These are phyloP conservation scores for Lagorchestes hirsutus DNA, from an alignment of 2,797 vertebrate genomes.

Conservation along the genomic window DNA sequence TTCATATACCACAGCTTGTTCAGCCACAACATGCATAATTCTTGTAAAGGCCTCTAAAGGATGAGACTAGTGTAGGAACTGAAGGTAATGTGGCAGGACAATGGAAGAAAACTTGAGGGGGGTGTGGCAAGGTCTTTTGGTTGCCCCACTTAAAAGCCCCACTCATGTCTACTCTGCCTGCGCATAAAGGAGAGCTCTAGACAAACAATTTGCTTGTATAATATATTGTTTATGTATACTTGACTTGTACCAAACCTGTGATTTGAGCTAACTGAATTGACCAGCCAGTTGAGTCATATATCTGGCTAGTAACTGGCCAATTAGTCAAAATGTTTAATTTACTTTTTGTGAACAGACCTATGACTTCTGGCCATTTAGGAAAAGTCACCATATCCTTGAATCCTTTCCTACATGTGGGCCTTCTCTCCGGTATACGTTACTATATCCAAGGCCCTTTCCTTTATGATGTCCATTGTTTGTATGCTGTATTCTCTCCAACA, in stretches of 20 bases:
- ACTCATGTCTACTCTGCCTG: neutral
- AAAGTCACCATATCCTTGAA: neutral
- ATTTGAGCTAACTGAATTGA: neutral
- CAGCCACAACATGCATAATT: too few relatives aligned
- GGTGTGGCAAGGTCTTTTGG: neutral
- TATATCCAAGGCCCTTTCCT: neutral
- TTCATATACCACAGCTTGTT: too few relatives aligned
- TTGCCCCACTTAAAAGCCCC: neutral
- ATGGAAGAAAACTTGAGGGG: neutral
- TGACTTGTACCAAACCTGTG: neutral
- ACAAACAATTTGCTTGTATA: neutral
- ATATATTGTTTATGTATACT: neutral
- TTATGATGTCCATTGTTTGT: neutral
- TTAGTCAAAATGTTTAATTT: neutral
- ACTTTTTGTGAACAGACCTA: neutral
- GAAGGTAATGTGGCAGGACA: neutral
- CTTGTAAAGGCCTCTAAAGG: neutral
- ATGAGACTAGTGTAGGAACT: neutral
- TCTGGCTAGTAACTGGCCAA: neutral
- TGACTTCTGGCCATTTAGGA: neutral
- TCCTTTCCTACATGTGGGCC: neutral
- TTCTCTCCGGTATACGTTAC: neutral
- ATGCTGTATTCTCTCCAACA: neutral
- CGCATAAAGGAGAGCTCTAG: neutral
- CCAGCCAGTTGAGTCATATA: neutral